These are phyloP conservation scores for Oryzias javanicus DNA, from an alignment of 2,113 vertebrate genomes.

Conservation along the genomic window DNA sequence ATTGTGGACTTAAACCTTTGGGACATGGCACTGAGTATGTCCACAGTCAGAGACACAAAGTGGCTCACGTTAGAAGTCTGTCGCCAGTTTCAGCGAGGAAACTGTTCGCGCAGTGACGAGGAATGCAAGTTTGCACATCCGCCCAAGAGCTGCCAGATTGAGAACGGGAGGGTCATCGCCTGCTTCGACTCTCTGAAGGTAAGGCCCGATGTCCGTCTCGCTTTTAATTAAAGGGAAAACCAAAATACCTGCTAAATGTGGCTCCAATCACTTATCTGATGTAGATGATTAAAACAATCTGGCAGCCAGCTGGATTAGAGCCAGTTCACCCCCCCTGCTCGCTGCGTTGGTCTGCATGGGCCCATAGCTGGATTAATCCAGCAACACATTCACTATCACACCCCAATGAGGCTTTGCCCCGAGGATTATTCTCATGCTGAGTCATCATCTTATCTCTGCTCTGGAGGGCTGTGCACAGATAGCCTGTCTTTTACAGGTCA, in stretches of 20 bases:
- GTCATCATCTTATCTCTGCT: slow-evolving; percentile 49
- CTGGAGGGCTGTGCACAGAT: slow-evolving; percentile 31
- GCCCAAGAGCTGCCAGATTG: slow-evolving; percentile 96
- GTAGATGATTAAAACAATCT: slow-evolving; percentile 14
- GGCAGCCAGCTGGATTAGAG: slow-evolving; percentile 40
- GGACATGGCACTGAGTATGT: slow-evolving; percentile 92
- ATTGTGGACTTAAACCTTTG: slow-evolving; percentile 40
- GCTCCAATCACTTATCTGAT: slow-evolving; percentile 21
- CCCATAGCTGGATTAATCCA: slow-evolving; percentile 53
- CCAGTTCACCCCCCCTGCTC: slow-evolving; percentile 24
- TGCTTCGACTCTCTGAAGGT: slow-evolving; percentile 98
- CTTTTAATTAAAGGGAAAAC: neutral
- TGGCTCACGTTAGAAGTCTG: slow-evolving; percentile 97
- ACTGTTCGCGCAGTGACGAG: slow-evolving; percentile 93
- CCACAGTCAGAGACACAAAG: slow-evolving; percentile 92
- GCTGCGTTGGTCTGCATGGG: slow-evolving; percentile 39
- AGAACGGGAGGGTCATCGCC: slow-evolving; percentile 95
- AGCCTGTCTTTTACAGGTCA: slow-evolving; percentile 9
- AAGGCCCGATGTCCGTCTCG: slow-evolving; percentile 66
- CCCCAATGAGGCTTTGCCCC: slow-evolving; percentile 43
- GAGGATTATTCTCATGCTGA: slow-evolving; percentile 55
- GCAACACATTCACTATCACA: slow-evolving; percentile 42
- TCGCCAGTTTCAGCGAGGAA: slow-evolving; percentile 95
- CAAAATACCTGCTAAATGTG: neutral
- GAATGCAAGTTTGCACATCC: slow-evolving; percentile 99